These are phyloP conservation scores for Typhlichthys eigenmanni DNA, from an alignment of 2,797 vertebrate genomes.

Conservation along the genomic window DNA sequence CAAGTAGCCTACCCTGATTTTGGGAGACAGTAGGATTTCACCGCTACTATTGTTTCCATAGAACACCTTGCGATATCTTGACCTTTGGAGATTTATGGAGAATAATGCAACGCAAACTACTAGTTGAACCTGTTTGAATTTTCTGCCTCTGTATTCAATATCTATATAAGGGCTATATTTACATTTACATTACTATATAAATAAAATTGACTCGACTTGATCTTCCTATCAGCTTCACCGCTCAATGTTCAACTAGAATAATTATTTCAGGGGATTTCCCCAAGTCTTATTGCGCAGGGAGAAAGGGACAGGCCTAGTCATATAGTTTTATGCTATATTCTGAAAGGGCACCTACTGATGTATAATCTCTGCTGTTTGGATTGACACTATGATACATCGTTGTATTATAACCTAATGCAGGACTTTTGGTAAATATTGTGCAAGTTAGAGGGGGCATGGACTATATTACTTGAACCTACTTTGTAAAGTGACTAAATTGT, in stretches of 20 bases:
- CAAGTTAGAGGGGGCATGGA: not conserved
- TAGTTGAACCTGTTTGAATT: conserved; percentile 6
- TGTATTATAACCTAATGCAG: too few species aligned
- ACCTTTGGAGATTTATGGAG: too few species aligned
- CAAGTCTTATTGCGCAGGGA: conserved; percentile 6
- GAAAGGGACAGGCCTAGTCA: not conserved
- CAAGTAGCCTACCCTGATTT: not conserved
- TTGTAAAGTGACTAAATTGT: too few species aligned
- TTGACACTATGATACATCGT: too few species aligned
- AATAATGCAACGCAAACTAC: too few species aligned
- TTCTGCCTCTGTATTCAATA: conserved; percentile 5
- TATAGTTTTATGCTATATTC: not conserved
- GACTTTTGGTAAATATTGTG: too few species aligned
- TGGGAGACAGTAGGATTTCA: conserved; percentile 8
- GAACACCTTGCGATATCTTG: not conserved
- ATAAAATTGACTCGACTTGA: too few species aligned
- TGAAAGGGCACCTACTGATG: too few species aligned
- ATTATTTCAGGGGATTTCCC: conserved; percentile 41
- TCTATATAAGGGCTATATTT: not conserved
- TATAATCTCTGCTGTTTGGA: too few species aligned
- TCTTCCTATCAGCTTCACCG: conserved; percentile 1
- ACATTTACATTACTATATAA: too few species aligned
- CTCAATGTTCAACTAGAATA: conserved; percentile 54
- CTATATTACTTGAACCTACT: too few species aligned
- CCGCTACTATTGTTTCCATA: too few species aligned